Evolutionary conservation across 2,797 vertebrate genomes (phyloP).

Genomic region (Malacoraja senta): DNA sequence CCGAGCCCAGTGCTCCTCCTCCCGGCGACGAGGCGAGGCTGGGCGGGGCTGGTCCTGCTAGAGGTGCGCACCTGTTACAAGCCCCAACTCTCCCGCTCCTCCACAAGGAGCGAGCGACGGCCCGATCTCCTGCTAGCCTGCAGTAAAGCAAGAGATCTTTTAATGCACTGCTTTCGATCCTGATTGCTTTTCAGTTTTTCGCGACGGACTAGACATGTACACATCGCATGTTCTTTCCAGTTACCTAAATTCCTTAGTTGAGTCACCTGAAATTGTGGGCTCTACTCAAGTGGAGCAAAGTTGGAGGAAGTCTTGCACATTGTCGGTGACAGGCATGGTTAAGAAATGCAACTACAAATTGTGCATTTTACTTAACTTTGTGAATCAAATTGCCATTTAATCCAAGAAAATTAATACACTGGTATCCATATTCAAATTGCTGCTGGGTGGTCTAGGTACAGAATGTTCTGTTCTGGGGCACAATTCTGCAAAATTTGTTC

Average conservation of each 20-base stretch:
- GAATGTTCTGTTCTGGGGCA: constrained; percentile 9
- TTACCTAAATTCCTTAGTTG: neutral
- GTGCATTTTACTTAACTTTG: neutral
- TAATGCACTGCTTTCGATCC: neutral
- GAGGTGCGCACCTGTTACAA: neutral
- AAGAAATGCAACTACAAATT: no score
- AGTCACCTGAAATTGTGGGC: neutral
- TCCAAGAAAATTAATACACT: neutral
- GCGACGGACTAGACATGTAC: neutral
- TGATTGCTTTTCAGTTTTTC: neutral
- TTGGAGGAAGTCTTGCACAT: neutral
- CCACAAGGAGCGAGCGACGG: no score
- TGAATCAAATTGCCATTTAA: neutral
- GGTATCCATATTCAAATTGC: neutral
- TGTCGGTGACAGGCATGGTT: neutral
- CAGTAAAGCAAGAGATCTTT: neutral
- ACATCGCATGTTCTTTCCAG: neutral
- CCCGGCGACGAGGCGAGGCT: neutral
- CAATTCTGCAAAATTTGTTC: neutral
- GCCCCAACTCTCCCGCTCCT: no score
- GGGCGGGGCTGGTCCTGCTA: neutral
- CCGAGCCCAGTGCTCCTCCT: neutral
- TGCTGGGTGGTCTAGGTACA: neutral
- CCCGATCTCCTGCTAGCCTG: no score
- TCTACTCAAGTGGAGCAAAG: neutral